phyloP scores from a whole-genome alignment of 2,797 vertebrate species.

The Rhincodon typus region DNA sequence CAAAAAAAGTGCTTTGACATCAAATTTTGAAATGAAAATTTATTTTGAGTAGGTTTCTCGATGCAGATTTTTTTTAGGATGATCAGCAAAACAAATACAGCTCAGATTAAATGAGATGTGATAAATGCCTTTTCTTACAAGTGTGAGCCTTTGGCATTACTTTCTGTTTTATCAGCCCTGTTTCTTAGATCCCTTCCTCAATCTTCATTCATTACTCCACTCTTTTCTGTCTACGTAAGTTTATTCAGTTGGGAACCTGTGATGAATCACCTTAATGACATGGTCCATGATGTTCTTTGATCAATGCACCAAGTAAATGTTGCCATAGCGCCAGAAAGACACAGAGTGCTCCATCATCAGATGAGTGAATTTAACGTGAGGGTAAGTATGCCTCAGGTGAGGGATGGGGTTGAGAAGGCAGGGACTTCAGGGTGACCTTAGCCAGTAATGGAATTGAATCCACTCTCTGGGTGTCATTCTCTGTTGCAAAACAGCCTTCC shows the following conservation, averaged over 20 bases:
- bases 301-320: not conserved
- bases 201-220: conserved; percentile 46
- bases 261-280: not conserved
- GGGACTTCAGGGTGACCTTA: too few relatives aligned
- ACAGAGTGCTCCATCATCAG: too few relatives aligned
- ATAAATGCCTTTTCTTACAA: not conserved
- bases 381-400: too few relatives aligned
- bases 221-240: conserved; percentile 37
- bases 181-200: not conserved
- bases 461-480: too few relatives aligned
- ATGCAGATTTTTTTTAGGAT: not conserved
- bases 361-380: too few relatives aligned
- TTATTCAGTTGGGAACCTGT: conserved; percentile 43
- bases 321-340: too few relatives aligned
- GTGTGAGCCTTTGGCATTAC: not conserved
- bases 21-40: conserved; percentile 11
- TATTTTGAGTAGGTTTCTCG: not conserved
- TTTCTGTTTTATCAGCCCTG: not conserved
- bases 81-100: not conserved
- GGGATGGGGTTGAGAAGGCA: too few relatives aligned
- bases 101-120: not conserved
- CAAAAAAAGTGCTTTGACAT: not conserved
- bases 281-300: not conserved
- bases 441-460: too few relatives aligned
- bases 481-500: too few relatives aligned